phyloP scores from a whole-genome alignment of 2,113 vertebrate species.

The Cynopterus brachyotis region DNA sequence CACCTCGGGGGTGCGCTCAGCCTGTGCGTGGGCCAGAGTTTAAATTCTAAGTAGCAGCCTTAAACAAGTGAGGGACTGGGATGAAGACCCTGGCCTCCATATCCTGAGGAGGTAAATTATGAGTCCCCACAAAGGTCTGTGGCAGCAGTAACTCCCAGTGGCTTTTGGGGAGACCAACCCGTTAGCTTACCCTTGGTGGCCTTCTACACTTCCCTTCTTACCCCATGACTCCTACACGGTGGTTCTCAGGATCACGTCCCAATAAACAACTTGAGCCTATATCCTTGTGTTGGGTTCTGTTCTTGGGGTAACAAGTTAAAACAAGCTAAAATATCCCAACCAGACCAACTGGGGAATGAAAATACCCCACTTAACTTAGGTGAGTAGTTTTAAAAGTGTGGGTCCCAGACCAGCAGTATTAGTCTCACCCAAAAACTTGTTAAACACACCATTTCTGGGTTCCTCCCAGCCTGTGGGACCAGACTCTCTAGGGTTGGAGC shows the following conservation, averaged over 20 bases:
- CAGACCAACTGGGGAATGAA: not conserved
- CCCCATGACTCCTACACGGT: not conserved
- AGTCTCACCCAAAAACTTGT: not conserved
- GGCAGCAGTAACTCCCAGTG: not conserved
- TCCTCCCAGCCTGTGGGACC: not conserved
- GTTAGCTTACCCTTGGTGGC: fast-evolving
- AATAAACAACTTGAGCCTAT: not conserved
- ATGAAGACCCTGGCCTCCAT: not conserved
- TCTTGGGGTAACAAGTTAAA: not conserved
- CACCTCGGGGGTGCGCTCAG: not conserved
- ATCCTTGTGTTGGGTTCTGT: not conserved
- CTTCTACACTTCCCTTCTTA: not conserved
- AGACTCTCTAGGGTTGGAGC: not conserved
- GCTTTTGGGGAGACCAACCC: fast-evolving
- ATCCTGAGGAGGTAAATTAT: not conserved
- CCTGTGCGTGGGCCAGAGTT: fast-evolving
- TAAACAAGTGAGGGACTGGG: not conserved
- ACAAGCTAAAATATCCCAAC: not conserved
- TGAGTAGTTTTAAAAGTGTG: not conserved
- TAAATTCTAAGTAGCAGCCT: not conserved
- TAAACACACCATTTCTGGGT: not conserved
- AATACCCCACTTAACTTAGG: not conserved
- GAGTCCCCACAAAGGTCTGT: not conserved
- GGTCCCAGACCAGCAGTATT: not conserved
- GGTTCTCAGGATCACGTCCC: not conserved